Conservation (phyloP, 1,140 invertebrate species). For the Hylaeus volcanicus region DNA sequence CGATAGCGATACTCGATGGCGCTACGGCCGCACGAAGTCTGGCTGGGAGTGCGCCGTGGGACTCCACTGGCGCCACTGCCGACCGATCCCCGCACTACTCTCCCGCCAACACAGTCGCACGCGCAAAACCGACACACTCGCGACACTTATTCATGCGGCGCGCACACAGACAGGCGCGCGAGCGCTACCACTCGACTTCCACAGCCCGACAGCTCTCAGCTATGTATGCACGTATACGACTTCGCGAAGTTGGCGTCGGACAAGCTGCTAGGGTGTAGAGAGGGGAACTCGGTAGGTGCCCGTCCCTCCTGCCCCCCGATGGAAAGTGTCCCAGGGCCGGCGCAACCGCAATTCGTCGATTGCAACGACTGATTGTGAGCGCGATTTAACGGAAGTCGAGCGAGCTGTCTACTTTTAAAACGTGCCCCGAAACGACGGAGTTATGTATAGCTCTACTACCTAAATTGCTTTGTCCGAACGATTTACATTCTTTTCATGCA, state of each 20-base stretch:
- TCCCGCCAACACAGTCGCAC: not conserved
- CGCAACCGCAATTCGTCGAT: conserved; percentile 66
- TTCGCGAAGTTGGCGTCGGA: conserved; percentile 10
- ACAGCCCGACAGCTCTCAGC: conserved; percentile 31
- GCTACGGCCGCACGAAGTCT: conserved; percentile 51
- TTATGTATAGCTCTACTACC: conserved; percentile 52
- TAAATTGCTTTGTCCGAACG: conserved; percentile 58
- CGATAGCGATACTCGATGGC: conserved; percentile 54
- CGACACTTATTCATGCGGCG: not conserved
- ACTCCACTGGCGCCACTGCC: conserved; percentile 14
- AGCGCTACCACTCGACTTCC: conserved; percentile 23
- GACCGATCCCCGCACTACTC: not conserved
- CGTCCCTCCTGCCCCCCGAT: conserved; percentile 16
- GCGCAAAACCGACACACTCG: not conserved
- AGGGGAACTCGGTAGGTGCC: conserved; percentile 30
- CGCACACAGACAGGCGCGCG: not conserved
- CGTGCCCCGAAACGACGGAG: conserved; percentile 43
- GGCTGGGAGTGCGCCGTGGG: conserved; percentile 9
- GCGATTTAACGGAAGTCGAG: conserved; percentile 62
- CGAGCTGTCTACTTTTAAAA: conserved; percentile 59
- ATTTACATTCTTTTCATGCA: conserved; percentile 59
- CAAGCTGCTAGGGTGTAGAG: conserved; percentile 8
- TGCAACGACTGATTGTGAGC: conserved; percentile 60
- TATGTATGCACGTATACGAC: not conserved
- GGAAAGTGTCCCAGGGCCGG: conserved; percentile 55